phyloP scores from a whole-genome alignment of 2,888 invertebrate species.

The Nemoura dubitans region DNA sequence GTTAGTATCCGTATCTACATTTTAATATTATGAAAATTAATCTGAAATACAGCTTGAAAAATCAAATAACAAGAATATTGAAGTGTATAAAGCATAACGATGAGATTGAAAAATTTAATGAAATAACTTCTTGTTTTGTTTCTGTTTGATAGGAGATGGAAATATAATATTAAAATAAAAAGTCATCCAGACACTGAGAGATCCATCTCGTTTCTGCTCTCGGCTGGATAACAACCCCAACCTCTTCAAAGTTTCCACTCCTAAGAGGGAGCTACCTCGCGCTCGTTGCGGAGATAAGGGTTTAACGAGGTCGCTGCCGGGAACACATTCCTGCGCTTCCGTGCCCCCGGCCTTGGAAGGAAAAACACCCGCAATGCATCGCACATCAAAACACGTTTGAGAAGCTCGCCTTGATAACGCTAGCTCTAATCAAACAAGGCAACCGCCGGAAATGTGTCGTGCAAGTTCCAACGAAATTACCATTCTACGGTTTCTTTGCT shows the following conservation, averaged over 20 bases:
- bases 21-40: slow-evolving; percentile 4
- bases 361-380: not conserved
- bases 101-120: slow-evolving; percentile 24
- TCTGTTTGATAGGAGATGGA: slow-evolving; percentile 21
- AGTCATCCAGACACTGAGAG: slow-evolving; percentile 8
- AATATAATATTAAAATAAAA: slow-evolving; percentile 28
- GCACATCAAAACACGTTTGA: not conserved
- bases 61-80: slow-evolving; percentile 7
- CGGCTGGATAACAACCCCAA: not conserved
- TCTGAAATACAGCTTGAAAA: not conserved
- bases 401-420: not conserved
- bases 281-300: not conserved
- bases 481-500: too few relatives aligned
- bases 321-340: not conserved
- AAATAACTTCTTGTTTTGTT: slow-evolving; percentile 29
- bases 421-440: not conserved
- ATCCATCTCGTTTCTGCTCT: not conserved
- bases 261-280: not conserved
- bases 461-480: not conserved
- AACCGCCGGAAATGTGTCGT: not conserved
- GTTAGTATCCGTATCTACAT: too few relatives aligned
- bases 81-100: slow-evolving; percentile 12
- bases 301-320: not conserved
- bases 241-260: not conserved
- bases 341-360: not conserved